Evolutionary conservation across 2,888 invertebrate species (phyloP), one percentile per base, ranked within the genome.

Genomic region (Plutella xylostella): DNA sequence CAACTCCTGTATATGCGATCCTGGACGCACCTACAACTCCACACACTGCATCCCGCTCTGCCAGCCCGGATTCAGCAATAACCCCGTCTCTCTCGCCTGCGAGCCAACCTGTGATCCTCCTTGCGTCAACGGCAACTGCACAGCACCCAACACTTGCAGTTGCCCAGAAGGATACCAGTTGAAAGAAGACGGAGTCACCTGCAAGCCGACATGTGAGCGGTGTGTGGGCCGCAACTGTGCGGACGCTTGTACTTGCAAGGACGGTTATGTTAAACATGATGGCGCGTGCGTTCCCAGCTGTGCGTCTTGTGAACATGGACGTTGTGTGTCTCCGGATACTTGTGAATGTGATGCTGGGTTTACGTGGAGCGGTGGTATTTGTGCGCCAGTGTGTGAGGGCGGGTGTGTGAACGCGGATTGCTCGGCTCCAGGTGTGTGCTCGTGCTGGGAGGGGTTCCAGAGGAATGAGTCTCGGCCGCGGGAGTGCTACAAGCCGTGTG

Each of bases 1-100:
- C 43, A 68, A 73, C 49, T 66, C 58, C 1, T 85, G 85, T 48
- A 42, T 54, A 5, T 85, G 85, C 48, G 34, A 22, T 5, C 25
- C 34, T 6, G 43, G 9, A 37, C 9, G 9, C 12, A 19, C 14
- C 9, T 22, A 7, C 11, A 45, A 47, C 31, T 34, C 25, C 4
- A 44, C 52, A 45, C 41, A 47, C 43, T 51, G 56, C 47, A n/a
- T 45, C 34, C 48, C 53, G 7, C 37, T 47, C 18, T 78, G 76
- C 46, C 20, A 55, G 7, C 19, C 44, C 0, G 30, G 40, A 2
- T 44, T 17, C 22, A 25, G 11, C 20, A 42, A 47, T n/a, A 4
- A 5, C 17, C 17, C 0, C 28, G 19, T 25, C 19, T 38, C 9
- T 12, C 9, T 28, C 25, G 5, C 31, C 19, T 55, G 55, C 45